Percentiles rank a stretch among this genome's conserved stretches.
Conservation (phyloP, 1,140 invertebrate species). For the Tetramorium simillimum region DNA sequence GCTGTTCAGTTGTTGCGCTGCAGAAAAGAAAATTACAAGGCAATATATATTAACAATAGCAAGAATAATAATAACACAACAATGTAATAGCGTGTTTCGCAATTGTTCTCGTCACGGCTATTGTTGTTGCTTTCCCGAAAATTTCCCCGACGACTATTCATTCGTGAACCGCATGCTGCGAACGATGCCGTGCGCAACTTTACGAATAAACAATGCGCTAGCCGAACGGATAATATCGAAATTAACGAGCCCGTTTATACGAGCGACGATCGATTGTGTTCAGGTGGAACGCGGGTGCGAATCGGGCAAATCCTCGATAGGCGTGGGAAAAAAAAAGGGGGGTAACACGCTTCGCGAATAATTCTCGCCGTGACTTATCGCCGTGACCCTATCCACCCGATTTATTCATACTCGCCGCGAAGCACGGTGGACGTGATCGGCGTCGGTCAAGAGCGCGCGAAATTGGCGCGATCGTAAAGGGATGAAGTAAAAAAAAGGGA, state of each 20-base stretch:
- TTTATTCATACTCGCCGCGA: constrained; percentile 29
- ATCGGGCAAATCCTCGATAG: not conserved
- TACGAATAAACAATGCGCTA: not conserved
- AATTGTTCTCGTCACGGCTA: constrained; percentile 16
- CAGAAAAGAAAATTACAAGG: constrained; percentile 1
- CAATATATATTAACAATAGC: constrained; percentile 15
- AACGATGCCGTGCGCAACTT: not conserved
- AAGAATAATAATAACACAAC: constrained; percentile 25
- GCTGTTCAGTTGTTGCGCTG: not conserved
- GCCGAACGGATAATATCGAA: constrained; percentile 32
- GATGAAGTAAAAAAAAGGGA: not conserved
- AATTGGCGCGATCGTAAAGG: not conserved
- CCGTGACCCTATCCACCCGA: not conserved
- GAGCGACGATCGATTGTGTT: not conserved
- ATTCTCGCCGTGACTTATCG: constrained; percentile 44
- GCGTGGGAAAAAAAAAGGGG: not conserved
- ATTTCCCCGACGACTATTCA: constrained; percentile 32
- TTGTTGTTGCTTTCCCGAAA: constrained; percentile 40
- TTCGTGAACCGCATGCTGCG: not conserved
- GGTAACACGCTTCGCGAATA: constrained; percentile 20
- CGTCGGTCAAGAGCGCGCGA: constrained; percentile 11
- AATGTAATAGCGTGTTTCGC: not conserved
- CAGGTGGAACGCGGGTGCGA: not conserved
- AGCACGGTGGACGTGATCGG: constrained; percentile 13
- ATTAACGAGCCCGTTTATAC: constrained; percentile 28